These are phyloP conservation scores for Omphaloscelis lunosa DNA, from an alignment of 2,888 invertebrate genomes.

Conservation along the genomic window DNA sequence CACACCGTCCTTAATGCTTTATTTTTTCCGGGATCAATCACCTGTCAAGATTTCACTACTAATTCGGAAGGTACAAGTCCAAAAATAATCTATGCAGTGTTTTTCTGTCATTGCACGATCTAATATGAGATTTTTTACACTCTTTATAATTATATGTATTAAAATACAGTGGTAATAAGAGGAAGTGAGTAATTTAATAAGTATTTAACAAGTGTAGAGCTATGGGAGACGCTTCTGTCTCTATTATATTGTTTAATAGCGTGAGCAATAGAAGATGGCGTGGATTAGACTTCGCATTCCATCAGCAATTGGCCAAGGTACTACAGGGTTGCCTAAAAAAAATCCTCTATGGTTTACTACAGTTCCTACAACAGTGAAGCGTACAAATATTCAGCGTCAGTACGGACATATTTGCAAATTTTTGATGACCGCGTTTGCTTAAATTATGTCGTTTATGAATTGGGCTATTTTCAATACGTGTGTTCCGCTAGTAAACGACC, in stretches of 20 bases:
- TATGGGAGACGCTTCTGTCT: slow-evolving; percentile 42
- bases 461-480: too few species aligned
- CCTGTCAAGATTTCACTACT: neutral
- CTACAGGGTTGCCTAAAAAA: slow-evolving; percentile 48
- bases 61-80: neutral
- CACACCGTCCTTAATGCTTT: neutral
- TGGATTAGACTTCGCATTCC: slow-evolving; percentile 75
- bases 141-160: slow-evolving; percentile 58
- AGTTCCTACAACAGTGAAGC: too few species aligned
- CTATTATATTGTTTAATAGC: slow-evolving; percentile 57
- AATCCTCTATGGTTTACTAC: too few species aligned
- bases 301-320: slow-evolving; percentile 74
- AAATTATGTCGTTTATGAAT: too few species aligned
- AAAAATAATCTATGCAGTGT: slow-evolving; percentile 19
- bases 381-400: too few species aligned
- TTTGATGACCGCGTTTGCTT: too few species aligned
- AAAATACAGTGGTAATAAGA: slow-evolving; percentile 59
- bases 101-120: slow-evolving; percentile 39
- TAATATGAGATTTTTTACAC: slow-evolving; percentile 55
- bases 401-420: too few species aligned
- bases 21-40: slow-evolving; percentile 19
- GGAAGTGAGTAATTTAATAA: slow-evolving; percentile 63
- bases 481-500: too few species aligned
- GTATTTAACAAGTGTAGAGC: slow-evolving; percentile 50
- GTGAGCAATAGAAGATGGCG: slow-evolving; percentile 69